Evolutionary conservation across 2,113 vertebrate genomes (phyloP).

Genomic region (Ictalurus punctatus): DNA sequence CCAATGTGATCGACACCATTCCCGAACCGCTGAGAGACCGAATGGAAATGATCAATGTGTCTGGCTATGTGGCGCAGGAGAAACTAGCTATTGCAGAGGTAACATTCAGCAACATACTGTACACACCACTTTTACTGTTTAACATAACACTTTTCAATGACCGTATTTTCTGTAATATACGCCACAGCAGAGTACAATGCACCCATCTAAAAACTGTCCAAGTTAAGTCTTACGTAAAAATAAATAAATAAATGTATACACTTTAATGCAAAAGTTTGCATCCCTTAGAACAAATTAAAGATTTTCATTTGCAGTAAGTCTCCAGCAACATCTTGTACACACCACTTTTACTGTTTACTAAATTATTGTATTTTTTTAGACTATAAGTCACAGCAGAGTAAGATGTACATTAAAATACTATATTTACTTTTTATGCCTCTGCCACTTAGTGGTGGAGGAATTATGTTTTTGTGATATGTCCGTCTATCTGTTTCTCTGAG

Average conservation of each 20-base stretch:
- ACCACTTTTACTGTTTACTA: not conserved
- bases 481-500: not conserved
- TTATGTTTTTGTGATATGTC: not conserved
- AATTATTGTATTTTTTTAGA: not conserved
- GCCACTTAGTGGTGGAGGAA: not conserved
- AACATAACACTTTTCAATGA: not conserved
- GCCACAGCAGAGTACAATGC: not conserved
- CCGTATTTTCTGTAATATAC: too few species aligned
- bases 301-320: not conserved
- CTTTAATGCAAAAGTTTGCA: not conserved
- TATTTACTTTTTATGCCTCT: not conserved
- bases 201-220: not conserved
- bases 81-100: constrained; percentile 97
- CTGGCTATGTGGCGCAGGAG: constrained; percentile 95
- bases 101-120: not conserved
- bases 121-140: not conserved
- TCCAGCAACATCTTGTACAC: not conserved
- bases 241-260: not conserved
- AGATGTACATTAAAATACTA: not conserved
- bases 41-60: constrained; percentile 99
- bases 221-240: not conserved
- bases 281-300: not conserved
- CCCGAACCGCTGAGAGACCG: constrained; percentile 92
- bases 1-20: constrained; percentile 93
- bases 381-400: not conserved